Evolutionary conservation across 2,797 vertebrate genomes (phyloP).

Genomic region (Siniperca undulata): DNA sequence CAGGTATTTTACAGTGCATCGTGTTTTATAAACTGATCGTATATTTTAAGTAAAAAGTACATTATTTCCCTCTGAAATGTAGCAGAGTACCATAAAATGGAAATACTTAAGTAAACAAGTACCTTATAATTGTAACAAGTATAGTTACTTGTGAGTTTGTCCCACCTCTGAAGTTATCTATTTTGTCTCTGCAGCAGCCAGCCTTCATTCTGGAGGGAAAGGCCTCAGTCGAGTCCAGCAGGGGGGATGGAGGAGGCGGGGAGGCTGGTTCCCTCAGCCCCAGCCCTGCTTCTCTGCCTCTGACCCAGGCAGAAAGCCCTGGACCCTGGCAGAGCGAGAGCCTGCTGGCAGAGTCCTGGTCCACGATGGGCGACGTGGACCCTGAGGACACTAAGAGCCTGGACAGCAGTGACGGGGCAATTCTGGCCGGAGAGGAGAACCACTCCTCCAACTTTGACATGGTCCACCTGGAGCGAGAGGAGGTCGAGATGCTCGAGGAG

Average conservation of each 20-base stretch:
- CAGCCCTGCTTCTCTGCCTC: conserved; percentile 84
- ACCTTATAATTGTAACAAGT: not conserved
- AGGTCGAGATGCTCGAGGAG: conserved; percentile 80
- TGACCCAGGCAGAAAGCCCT: conserved; percentile 66
- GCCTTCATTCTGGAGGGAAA: conserved; percentile 91
- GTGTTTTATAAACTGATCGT: not conserved
- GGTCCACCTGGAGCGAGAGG: conserved; percentile 93
- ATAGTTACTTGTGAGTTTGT: not conserved
- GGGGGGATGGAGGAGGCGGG: conserved; percentile 85
- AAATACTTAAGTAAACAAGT: not conserved
- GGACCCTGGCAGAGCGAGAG: conserved; percentile 89
- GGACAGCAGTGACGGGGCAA: conserved; percentile 87
- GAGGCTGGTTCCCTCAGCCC: conserved; percentile 80
- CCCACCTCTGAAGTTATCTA: not conserved
- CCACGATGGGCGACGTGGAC: conserved; percentile 91
- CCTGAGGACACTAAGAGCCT: conserved; percentile 92
- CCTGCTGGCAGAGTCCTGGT: conserved; percentile 93
- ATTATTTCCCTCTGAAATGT: not conserved
- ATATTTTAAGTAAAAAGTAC: not conserved
- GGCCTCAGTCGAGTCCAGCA: conserved; percentile 81
- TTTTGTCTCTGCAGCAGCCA: conserved; percentile 53
- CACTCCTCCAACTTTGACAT: conserved; percentile 94
- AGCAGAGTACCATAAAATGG: not conserved
- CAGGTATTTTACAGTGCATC: not conserved
- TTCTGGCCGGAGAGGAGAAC: conserved; percentile 88